Conservation (phyloP, 2,797 vertebrate genomes). For the Champsocephalus esox region DNA sequence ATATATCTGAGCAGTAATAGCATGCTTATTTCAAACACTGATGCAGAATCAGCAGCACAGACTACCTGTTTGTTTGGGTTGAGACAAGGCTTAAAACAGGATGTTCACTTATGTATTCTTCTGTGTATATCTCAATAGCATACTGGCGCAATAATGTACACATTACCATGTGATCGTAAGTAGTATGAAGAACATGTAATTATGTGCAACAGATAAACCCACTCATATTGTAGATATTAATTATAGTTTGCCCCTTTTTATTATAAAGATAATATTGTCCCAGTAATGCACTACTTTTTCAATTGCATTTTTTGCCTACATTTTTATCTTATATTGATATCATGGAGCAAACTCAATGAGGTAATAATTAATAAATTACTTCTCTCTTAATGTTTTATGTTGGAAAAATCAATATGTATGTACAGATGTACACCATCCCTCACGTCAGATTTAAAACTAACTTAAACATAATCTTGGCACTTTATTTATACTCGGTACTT, state of each 20-base stretch:
- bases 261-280: background rate
- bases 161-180: background rate
- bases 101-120: background rate
- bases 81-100: background rate
- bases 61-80: background rate
- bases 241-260: background rate
- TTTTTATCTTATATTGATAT: background rate
- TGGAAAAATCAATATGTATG: background rate
- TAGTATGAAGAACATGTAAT: background rate
- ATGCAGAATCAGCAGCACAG: background rate
- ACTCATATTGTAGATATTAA: background rate
- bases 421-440: background rate
- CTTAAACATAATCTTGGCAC: background rate
- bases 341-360: background rate
- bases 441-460: background rate
- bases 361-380: background rate
- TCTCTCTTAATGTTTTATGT: background rate
- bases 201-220: background rate
- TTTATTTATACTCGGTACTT: background rate
- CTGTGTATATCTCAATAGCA: background rate
- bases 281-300: background rate
- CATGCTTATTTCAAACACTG: background rate
- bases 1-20: background rate
- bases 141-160: too few species aligned
- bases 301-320: background rate